Conservation (phyloP, 2,113 vertebrate genomes). For the Pao palembangensis region DNA sequence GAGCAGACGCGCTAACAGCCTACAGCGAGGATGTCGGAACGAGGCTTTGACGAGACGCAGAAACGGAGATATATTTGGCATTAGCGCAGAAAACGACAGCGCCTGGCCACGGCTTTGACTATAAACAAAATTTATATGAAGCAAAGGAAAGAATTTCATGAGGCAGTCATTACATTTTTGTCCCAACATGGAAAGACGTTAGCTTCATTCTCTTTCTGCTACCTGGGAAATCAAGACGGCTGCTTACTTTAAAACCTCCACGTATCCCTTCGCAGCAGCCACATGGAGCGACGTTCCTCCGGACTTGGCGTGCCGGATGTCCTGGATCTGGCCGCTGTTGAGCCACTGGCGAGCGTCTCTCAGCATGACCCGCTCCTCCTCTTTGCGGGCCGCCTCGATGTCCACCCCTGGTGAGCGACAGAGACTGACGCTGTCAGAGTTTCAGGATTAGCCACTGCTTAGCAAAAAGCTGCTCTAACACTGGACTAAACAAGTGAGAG, state of each 20-base stretch:
- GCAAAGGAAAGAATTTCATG: not conserved
- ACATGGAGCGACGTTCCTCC: constrained; percentile 97
- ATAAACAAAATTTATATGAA: constrained; percentile 14
- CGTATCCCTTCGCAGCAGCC: constrained; percentile 95
- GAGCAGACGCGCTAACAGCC: constrained; percentile 22
- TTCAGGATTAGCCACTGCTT: constrained; percentile 25
- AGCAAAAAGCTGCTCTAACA: constrained; percentile 3
- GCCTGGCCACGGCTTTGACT: not conserved
- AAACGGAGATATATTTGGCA: constrained; percentile 10
- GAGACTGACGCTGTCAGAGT: constrained; percentile 1
- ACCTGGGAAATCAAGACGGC: not conserved
- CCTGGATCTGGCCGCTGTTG: constrained; percentile 95
- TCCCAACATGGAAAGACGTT: not conserved
- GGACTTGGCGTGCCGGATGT: constrained; percentile 90
- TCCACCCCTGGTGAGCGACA: constrained; percentile 82
- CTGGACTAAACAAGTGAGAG: not conserved
- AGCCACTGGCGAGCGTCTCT: constrained; percentile 96
- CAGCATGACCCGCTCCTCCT: constrained; percentile 96
- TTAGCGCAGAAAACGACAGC: constrained; percentile 3
- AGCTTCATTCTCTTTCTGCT: not conserved
- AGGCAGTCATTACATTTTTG: not conserved
- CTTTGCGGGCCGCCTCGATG: constrained; percentile 95
- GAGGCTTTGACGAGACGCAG: constrained; percentile 29
- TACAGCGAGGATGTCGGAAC: constrained; percentile 13
- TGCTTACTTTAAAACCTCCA: constrained; percentile 98